These are phyloP conservation scores for Dipodomys merriami DNA, from an alignment of 2,113 vertebrate species.

Conservation along the genomic window DNA sequence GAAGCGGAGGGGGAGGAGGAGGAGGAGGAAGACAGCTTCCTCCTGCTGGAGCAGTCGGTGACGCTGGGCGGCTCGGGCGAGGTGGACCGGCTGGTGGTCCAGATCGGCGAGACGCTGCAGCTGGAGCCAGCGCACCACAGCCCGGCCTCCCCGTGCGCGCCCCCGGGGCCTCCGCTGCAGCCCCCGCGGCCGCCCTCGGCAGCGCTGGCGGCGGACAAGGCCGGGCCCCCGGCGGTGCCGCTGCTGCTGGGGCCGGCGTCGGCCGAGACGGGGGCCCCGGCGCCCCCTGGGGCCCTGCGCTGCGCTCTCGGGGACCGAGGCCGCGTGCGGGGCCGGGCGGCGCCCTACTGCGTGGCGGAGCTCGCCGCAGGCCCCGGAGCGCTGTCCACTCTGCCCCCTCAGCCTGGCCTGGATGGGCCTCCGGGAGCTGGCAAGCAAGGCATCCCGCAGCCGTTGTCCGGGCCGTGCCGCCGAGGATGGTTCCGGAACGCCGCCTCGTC, in stretches of 20 bases:
- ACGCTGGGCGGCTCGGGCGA: too few relatives aligned
- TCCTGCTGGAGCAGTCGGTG: too few relatives aligned
- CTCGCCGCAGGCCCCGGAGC: slow-evolving; percentile 40
- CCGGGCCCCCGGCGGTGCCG: neutral
- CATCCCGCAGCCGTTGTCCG: slow-evolving; percentile 45
- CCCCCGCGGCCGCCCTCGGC: slow-evolving; percentile 20
- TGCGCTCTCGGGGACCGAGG: slow-evolving; percentile 67
- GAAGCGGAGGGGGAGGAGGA: too few relatives aligned
- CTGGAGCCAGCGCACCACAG: slow-evolving; percentile 67
- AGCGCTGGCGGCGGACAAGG: slow-evolving; percentile 23
- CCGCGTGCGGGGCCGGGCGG: slow-evolving; percentile 67
- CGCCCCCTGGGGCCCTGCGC: slow-evolving; percentile 59
- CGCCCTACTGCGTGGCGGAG: slow-evolving; percentile 71
- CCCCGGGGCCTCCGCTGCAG: neutral
- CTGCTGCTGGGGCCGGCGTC: neutral
- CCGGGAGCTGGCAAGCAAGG: slow-evolving; percentile 9
- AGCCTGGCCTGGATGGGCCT: slow-evolving; percentile 48
- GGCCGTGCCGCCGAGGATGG: slow-evolving; percentile 76
- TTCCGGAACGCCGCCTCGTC: slow-evolving; percentile 69
- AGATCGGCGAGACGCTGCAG: slow-evolving; percentile 78
- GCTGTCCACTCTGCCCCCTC: slow-evolving; percentile 26
- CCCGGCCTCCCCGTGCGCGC: slow-evolving; percentile 43
- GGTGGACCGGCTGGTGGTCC: too few relatives aligned
- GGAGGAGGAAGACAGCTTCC: too few relatives aligned
- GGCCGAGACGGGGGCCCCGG: neutral